Conservation (phyloP, 2,888 invertebrate genomes). For the Priapulus caudatus region DNA sequence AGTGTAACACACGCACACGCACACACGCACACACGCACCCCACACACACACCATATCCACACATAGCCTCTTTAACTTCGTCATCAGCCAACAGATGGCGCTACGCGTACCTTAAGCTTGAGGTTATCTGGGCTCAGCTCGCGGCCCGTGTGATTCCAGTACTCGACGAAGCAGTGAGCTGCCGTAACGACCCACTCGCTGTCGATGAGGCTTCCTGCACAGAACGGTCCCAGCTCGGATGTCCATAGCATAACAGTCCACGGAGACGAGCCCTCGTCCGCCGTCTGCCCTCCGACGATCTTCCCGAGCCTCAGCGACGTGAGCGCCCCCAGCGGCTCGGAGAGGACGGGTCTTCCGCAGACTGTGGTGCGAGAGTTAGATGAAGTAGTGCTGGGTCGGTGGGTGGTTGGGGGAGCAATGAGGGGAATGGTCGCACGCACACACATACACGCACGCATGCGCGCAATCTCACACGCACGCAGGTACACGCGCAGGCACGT, state of each 20-base stretch:
- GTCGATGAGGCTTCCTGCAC: constrained; percentile 26
- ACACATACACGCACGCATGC: no score
- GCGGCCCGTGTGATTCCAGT: constrained; percentile 10
- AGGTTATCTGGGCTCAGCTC: background rate
- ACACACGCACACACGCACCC: no score
- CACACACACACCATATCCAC: no score
- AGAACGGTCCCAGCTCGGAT: constrained; percentile 21
- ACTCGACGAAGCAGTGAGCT: constrained; percentile 25
- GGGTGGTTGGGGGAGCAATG: no score
- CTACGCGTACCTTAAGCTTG: background rate
- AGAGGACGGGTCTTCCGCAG: constrained; percentile 10
- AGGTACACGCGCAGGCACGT: no score
- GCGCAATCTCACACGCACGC: no score
- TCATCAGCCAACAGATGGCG: no score
- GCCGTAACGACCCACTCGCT: constrained; percentile 27
- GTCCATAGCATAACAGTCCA: background rate
- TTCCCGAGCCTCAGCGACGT: background rate
- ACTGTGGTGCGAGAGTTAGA: no score
- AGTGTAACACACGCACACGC: no score
- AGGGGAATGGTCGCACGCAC: no score
- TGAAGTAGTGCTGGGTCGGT: no score
- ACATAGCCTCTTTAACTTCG: no score
- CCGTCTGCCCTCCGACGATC: constrained; percentile 13
- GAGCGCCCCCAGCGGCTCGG: background rate
- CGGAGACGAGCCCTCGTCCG: constrained; percentile 12